Base-by-base conservation (phyloP, 2,888 invertebrate species). In the Drosophila ustulata region DNA sequence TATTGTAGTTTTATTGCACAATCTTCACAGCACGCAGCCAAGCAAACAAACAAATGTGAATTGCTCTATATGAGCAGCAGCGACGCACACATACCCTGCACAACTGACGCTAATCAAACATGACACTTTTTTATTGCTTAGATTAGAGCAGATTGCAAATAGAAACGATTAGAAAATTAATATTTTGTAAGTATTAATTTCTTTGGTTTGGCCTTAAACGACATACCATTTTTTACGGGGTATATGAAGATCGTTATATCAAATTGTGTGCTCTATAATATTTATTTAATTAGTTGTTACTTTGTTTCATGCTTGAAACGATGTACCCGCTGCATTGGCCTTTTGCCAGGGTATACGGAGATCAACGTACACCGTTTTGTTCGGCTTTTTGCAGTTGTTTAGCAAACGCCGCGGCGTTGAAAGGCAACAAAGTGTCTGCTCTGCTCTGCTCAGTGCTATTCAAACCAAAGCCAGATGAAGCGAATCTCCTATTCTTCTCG, bases 1-100 rank as follows among this genome's bases (percentile, higher is more conserved):
- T 83, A 75, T 83, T 81, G 67, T 81, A 71, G 79, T 69, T 77
- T 81, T 83, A 86, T 83, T 83, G 82, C 86, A 83, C 81, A 83
- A 83, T 86, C 85, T 82, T 61, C 67, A 58, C 66, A 78, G 75
- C 66, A 80, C 64, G 65, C 80, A 68, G 67, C 67, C 47, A 58
- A 43, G 59, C 58, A 78, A 71, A 71, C 65, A 71, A 78, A 74
- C 51, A 57, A 50, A 11, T 26, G 25, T 37, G 9, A 37, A 47
- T 13, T 55, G 43, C 25, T 26, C 9, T 18, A 6, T 8, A 2
- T 5, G 13, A 37, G n/a, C 37, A 46, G 6, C 28, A 34, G n/a
- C 28, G 30, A 26, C 9, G 25, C 30, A 8, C 2, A 32, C n/a
- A 49, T 63, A 57, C 63, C 57, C 63, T 63, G 4, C 9, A 18